Evolutionary conservation across 2,888 invertebrate species (phyloP).

Genomic region (Beris morrisii): DNA sequence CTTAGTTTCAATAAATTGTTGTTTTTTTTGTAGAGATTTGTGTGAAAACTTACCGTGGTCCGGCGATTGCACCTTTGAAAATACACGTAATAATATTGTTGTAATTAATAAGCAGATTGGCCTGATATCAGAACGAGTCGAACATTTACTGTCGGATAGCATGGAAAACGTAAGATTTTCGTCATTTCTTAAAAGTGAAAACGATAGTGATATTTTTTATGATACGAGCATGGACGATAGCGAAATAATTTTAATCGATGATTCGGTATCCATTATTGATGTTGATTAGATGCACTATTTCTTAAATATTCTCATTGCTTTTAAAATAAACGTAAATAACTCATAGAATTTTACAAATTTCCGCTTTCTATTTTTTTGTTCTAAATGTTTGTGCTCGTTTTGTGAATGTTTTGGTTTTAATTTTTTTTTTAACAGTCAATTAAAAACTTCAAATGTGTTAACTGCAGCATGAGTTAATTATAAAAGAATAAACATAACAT

Average conservation of each 20-base stretch:
- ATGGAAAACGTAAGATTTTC: constrained; percentile 12
- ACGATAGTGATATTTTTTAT: neutral
- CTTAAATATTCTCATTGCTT: neutral
- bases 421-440: neutral
- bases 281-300: neutral
- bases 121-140: constrained; percentile 1
- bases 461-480: no score
- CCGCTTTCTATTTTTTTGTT: no score
- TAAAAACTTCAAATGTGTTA: no score
- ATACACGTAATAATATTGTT: constrained; percentile 46
- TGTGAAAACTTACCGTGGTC: constrained; percentile 33
- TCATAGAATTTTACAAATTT: neutral
- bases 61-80: constrained; percentile 49
- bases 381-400: constrained; percentile 1
- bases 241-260: constrained; percentile 11
- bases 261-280: neutral
- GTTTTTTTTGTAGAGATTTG: constrained; percentile 18
- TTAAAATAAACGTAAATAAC: neutral
- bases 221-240: constrained; percentile 15
- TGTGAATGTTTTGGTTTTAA: neutral
- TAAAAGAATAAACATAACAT: no score
- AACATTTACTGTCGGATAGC: constrained; percentile 10
- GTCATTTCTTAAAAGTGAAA: constrained; percentile 11
- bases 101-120: constrained; percentile 28
- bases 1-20: constrained; percentile 1